phyloP scores from a whole-genome alignment of 1,140 invertebrate genomes.

The Macrostomum lignano region DNA sequence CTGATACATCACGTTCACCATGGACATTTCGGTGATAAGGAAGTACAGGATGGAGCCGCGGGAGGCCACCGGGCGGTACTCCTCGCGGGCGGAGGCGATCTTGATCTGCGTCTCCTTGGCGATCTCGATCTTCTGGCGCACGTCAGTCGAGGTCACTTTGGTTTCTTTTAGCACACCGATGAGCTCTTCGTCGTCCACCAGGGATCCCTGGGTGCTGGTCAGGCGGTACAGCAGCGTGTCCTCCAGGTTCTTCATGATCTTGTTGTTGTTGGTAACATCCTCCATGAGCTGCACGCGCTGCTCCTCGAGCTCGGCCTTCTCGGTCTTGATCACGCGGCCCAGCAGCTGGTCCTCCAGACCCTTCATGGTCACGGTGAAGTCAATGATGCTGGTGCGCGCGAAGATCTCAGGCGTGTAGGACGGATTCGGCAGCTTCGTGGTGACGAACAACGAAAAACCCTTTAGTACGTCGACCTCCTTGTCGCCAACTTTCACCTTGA shows the following conservation, averaged over 20 bases:
- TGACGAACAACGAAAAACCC: constrained; percentile 75
- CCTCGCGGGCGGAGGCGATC: constrained; percentile 66
- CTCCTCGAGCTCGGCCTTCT: constrained; percentile 69
- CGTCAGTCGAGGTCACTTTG: constrained; percentile 61
- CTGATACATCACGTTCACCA: constrained; percentile 82
- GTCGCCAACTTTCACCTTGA: constrained; percentile 55
- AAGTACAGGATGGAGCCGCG: constrained; percentile 78
- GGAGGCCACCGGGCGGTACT: constrained; percentile 68
- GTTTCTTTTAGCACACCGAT: constrained; percentile 67
- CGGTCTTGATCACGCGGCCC: constrained; percentile 64
- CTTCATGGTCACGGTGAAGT: constrained; percentile 85
- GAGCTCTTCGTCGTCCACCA: constrained; percentile 76
- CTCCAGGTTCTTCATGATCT: constrained; percentile 76
- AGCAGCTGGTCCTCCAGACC: constrained; percentile 84
- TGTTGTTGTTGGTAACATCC: constrained; percentile 75
- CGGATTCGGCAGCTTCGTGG: constrained; percentile 75
- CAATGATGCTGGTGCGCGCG: constrained; percentile 79
- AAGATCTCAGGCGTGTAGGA: constrained; percentile 81
- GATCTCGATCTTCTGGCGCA: constrained; percentile 62
- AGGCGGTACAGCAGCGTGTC: constrained; percentile 58
- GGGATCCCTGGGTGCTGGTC: constrained; percentile 58
- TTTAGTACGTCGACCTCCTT: constrained; percentile 86
- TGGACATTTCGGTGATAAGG: constrained; percentile 79
- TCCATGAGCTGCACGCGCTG: constrained; percentile 73
- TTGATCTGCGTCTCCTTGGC: constrained; percentile 68